Evolutionary conservation across 2,113 vertebrate species (phyloP), one percentile per base, ranked within the genome.

Genomic region (Thamnophis sirtalis): DNA sequence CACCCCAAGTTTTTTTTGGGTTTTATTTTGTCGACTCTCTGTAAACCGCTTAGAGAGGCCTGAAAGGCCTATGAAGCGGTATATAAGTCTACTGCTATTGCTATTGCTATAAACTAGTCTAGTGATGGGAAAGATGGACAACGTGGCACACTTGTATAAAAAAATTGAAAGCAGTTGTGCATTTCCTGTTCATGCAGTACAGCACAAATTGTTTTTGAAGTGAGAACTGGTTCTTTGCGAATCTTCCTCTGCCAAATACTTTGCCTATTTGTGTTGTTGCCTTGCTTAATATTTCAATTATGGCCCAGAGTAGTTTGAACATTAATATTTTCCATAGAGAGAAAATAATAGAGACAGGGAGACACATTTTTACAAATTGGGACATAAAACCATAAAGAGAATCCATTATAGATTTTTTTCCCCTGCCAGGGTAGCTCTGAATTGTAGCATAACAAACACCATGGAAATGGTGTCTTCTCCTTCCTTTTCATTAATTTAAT

Each of bases 401-500:
- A 92, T 91, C 58, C 0, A 3, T 80, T 0, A 0, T 50, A 50
- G 73, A 60, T 53, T 91, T 92, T 92, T 89, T 88, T 91, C 92
- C 96, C 91, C 89, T 95, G 51, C 21, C 94, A 58, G 21, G 90
- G 43, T 90, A 84, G 15, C 92, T 92, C 50, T 43, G 93, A 94
- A 93, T 92, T 48, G 89, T 89, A 90, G 3, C 80, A n/a, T 49
- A 93, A 92, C 9, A 7, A 91, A 90, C 86, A 26, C 0, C 63
- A 33, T 84, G 49, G 73, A 88, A 89, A 68, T 91, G 87, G 43
- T 38, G 91, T 92, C 84, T 92, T 89, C 56, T 38, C 21, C n/a
- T 94, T 94, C 0, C 90, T 95, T 94, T 94, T 92, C 19, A 90
- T 90, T 92, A 56, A 87, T 94, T 93, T 92, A 96, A 92, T 95